A percentile compares a stretch with the other conserved stretches of the same genome.
phyloP scores from a whole-genome alignment of 2,888 invertebrate species.

The Notocelia uddmanniana region DNA sequence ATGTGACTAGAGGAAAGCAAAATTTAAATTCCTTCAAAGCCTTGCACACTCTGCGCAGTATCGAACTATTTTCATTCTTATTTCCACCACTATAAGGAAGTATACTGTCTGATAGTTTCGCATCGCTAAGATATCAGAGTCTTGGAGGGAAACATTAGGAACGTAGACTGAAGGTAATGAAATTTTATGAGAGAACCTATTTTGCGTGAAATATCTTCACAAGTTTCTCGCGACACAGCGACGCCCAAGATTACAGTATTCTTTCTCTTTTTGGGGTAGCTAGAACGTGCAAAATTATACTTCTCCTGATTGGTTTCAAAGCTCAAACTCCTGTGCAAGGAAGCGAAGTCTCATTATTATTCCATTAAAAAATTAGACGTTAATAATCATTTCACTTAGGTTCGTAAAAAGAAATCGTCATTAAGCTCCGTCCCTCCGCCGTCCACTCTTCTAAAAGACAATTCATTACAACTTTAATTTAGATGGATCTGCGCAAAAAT shows the following conservation, averaged over 20 bases:
- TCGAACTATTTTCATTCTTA: constrained; percentile 10
- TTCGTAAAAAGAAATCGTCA: constrained; percentile 27
- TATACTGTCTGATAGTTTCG: constrained; percentile 12
- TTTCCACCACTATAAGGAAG: background rate
- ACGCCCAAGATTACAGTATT: constrained; percentile 32
- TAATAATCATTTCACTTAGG: constrained; percentile 17
- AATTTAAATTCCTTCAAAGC: constrained; percentile 21
- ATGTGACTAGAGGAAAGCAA: constrained; percentile 16
- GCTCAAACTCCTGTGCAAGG: background rate
- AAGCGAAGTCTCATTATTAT: constrained; percentile 5
- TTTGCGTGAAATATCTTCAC: constrained; percentile 40
- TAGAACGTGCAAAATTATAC: constrained; percentile 10
- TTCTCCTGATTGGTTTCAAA: background rate
- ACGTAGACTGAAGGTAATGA: constrained; percentile 43
- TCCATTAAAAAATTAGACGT: constrained; percentile 25
- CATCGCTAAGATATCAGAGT: constrained; percentile 9
- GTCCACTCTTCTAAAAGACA: constrained; percentile 29
- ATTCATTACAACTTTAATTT: constrained; percentile 46
- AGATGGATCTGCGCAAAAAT: constrained; percentile 62
- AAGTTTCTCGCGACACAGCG: constrained; percentile 38
- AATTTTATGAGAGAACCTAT: constrained; percentile 45
- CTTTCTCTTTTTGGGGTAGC: constrained; percentile 8
- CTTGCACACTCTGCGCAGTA: background rate
- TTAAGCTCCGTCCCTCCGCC: constrained; percentile 27
- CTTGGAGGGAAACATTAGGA: constrained; percentile 37